Percentiles rank a stretch among this genome's conserved stretches.
These are phyloP conservation scores for Lepidurus packardi DNA, from an alignment of 1,140 invertebrate genomes.

Conservation along the genomic window DNA sequence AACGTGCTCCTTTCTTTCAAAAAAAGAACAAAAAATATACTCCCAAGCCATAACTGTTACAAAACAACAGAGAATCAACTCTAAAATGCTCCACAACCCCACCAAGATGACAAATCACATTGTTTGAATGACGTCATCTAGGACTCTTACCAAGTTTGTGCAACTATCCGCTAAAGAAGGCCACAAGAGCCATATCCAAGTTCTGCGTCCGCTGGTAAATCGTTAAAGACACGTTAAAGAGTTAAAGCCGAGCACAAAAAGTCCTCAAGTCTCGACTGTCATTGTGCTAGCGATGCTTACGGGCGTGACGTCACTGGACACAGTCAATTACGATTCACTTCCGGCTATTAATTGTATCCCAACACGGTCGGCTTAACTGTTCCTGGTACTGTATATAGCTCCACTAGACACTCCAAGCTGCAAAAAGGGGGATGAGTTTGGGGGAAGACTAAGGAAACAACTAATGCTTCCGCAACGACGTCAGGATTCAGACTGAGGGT, in stretches of 20 bases:
- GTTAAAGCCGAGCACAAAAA: too few relatives aligned
- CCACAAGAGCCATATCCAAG: too few relatives aligned
- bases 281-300: not conserved
- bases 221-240: too few relatives aligned
- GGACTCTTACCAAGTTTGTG: not conserved
- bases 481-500: not conserved
- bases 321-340: conserved; percentile 4
- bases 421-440: not conserved
- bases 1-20: not conserved
- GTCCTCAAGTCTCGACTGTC: too few relatives aligned
- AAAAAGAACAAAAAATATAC: too few relatives aligned
- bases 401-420: not conserved
- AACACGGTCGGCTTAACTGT: conserved; percentile 14
- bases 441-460: not conserved
- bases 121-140: not conserved
- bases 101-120: not conserved
- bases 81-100: too few relatives aligned
- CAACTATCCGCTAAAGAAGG: not conserved
- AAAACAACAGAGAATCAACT: too few relatives aligned
- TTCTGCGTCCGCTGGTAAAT: too few relatives aligned
- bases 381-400: not conserved
- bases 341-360: conserved; percentile 3
- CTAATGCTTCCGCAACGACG: not conserved
- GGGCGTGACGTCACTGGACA: conserved; percentile 5
- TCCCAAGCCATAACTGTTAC: too few relatives aligned